Evolutionary conservation across 2,797 vertebrate species (phyloP).

Genomic region (Mus spretus): DNA sequence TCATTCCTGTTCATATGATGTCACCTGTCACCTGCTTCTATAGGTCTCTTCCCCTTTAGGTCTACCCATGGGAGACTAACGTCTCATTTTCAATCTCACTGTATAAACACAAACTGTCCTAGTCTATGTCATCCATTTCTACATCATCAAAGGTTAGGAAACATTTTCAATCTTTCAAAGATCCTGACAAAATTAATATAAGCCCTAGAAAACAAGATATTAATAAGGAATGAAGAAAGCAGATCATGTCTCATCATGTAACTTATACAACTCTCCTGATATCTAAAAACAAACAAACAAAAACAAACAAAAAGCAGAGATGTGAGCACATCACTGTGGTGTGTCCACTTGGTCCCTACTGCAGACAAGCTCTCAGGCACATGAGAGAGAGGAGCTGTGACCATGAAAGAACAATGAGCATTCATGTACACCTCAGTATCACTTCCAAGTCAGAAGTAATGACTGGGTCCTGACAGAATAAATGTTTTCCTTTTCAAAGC

Average conservation of each 20-base stretch:
- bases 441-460: slow-evolving; percentile 1
- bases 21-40: neutral
- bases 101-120: neutral
- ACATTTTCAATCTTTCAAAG: neutral
- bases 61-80: neutral
- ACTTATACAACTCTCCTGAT: neutral
- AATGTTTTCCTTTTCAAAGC: slow-evolving; percentile 71
- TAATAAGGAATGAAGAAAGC: neutral
- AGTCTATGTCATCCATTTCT: neutral
- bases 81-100: neutral
- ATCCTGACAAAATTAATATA: neutral
- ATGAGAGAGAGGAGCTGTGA: neutral
- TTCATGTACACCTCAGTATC: slow-evolving; percentile 43
- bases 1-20: neutral
- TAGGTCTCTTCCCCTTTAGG: neutral
- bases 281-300: neutral
- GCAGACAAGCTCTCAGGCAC: neutral
- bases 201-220: slow-evolving; percentile 30
- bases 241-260: neutral
- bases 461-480: slow-evolving; percentile 31
- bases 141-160: neutral
- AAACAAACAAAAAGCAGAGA: neutral
- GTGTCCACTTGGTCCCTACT: neutral
- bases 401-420: neutral
- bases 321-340: too few relatives aligned